Percentiles rank a stretch among this genome's conserved stretches.
Evolutionary conservation across 2,113 vertebrate genomes (phyloP).

Genomic region (Tricholaema leucomelas): DNA sequence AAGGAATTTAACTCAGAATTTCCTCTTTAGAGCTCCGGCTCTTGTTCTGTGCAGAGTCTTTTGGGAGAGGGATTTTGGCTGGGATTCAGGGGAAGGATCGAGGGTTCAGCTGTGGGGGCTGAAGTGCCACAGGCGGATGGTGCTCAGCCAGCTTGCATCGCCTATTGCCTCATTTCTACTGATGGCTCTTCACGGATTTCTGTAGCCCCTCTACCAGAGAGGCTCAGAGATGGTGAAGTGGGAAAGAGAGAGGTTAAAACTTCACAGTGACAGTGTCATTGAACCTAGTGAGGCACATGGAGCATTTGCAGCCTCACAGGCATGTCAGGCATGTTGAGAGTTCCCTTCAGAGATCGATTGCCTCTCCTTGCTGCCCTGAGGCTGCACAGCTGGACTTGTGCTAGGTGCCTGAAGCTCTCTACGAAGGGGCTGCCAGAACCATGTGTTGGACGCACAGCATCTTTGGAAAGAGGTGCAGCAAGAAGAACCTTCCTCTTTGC

Average conservation of each 20-base stretch:
- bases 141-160: neutral
- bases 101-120: neutral
- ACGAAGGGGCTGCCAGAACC: neutral
- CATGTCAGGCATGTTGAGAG: neutral
- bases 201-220: neutral
- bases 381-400: neutral
- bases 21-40: neutral
- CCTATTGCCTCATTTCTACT: neutral
- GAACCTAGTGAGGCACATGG: neutral
- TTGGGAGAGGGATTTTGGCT: neutral
- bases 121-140: neutral
- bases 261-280: rapidly evolving
- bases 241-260: neutral
- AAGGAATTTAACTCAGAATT: constrained; percentile 55
- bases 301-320: neutral
- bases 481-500: neutral
- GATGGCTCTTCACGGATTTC: neutral
- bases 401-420: neutral
- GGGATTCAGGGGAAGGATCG: neutral
- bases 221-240: neutral
- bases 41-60: neutral
- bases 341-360: neutral
- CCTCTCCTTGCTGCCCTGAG: neutral
- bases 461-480: neutral
- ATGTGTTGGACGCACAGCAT: neutral